phyloP scores from a whole-genome alignment of 1,140 invertebrate genomes.

The Drosophila repletoides region DNA sequence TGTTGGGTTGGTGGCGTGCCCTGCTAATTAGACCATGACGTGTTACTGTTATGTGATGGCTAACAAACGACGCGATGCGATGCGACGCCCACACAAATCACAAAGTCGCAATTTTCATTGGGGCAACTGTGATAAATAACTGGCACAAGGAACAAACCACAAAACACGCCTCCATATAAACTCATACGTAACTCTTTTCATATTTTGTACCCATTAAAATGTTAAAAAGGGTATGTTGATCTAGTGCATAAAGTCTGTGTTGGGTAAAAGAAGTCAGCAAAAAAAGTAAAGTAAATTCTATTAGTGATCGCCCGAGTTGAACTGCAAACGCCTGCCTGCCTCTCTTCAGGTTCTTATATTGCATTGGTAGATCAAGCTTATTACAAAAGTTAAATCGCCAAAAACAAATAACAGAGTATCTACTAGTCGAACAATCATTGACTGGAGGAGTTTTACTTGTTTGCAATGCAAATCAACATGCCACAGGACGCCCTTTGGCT shows the following conservation, averaged over 20 bases:
- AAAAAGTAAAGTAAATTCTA: no score
- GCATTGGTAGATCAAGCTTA: no score
- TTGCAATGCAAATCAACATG: slow-evolving; percentile 65
- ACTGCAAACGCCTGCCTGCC: no score
- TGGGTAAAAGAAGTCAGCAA: no score
- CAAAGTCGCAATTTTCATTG: slow-evolving; percentile 32
- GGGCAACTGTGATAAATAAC: slow-evolving; percentile 65
- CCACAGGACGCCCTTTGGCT: slow-evolving; percentile 7
- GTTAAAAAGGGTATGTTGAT: no score
- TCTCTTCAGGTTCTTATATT: no score
- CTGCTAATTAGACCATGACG: slow-evolving; percentile 70
- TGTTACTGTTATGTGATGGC: slow-evolving; percentile 17
- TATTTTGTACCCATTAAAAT: no score
- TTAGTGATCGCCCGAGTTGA: no score
- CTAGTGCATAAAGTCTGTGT: no score
- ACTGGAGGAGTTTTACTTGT: slow-evolving; percentile 26
- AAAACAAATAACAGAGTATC: no score
- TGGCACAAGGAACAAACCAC: slow-evolving; percentile 50
- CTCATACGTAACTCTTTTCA: slow-evolving; percentile 14
- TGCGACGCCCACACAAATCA: slow-evolving; percentile 52
- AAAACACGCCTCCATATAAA: slow-evolving; percentile 32
- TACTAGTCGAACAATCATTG: no score
- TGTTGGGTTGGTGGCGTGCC: slow-evolving; percentile 10
- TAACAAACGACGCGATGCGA: slow-evolving; percentile 6
- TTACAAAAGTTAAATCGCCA: no score